These are phyloP conservation scores for Lophotis ruficrista DNA, from an alignment of 2,113 vertebrate genomes.

Conservation along the genomic window DNA sequence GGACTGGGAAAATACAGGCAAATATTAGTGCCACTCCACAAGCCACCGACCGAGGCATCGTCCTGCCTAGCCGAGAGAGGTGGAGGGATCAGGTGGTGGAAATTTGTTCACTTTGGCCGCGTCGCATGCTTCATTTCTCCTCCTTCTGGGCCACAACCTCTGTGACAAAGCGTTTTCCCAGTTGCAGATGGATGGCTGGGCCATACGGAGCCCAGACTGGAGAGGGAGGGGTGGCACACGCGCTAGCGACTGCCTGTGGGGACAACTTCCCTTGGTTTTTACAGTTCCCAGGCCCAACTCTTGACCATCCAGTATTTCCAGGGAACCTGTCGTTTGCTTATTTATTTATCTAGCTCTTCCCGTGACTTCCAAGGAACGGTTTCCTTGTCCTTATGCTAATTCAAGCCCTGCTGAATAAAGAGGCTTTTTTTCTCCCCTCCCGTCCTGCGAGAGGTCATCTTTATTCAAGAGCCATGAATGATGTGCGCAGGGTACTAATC, in stretches of 20 bases:
- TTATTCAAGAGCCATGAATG: constrained; percentile 70
- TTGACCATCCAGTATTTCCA: not conserved
- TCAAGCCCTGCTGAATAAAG: constrained; percentile 48
- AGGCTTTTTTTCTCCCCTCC: constrained; percentile 6
- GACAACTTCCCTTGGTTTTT: not conserved
- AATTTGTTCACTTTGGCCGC: not conserved
- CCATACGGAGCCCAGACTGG: not conserved
- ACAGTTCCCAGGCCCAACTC: not conserved
- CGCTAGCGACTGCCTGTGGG: rapidly evolving
- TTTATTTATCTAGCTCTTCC: constrained; percentile 49
- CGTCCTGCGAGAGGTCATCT: constrained; percentile 60
- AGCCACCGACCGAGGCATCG: not conserved
- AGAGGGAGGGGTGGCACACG: not conserved
- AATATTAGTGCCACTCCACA: not conserved
- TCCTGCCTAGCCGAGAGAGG: not conserved
- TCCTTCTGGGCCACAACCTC: not conserved
- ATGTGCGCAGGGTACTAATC: constrained; percentile 56
- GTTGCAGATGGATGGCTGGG: not conserved
- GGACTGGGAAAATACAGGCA: not conserved
- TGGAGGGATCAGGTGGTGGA: not conserved
- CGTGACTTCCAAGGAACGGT: constrained; percentile 40
- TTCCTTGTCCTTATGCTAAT: constrained; percentile 53
- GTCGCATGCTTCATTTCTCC: not conserved
- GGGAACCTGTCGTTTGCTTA: constrained; percentile 20
- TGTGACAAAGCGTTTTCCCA: not conserved